Percentiles rank a stretch among this genome's conserved stretches.
Evolutionary conservation across 2,888 invertebrate genomes (phyloP).

Genomic region (Boloria selene): DNA sequence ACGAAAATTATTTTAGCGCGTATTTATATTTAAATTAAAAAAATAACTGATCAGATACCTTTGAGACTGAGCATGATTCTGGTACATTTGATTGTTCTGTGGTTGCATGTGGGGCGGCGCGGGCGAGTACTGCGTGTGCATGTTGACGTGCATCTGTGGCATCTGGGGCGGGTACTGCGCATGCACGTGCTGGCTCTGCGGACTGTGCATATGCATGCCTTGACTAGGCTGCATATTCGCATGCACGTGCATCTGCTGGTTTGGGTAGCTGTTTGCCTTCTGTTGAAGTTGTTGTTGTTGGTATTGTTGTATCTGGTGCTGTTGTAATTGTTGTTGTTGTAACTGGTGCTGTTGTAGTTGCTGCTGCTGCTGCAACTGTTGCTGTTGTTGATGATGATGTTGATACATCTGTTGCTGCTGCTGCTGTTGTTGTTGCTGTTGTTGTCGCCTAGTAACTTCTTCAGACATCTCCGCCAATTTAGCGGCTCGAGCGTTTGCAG

Average conservation of each 20-base stretch:
- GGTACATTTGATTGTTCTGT: constrained; percentile 51
- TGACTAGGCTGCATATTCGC: constrained; percentile 31
- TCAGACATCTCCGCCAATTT: constrained; percentile 92
- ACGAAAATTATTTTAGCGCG: neutral
- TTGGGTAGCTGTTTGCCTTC: constrained; percentile 36
- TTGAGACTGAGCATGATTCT: constrained; percentile 51
- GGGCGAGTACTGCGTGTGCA: constrained; percentile 41
- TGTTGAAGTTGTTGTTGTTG: constrained; percentile 43
- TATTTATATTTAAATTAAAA: neutral
- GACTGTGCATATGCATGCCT: constrained; percentile 35
- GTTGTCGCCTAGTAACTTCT: constrained; percentile 85
- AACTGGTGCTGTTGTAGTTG: constrained; percentile 47
- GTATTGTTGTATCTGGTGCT: constrained; percentile 50
- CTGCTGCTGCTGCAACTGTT: constrained; percentile 60
- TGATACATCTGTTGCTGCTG: constrained; percentile 50
- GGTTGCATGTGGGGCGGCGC: constrained; percentile 45
- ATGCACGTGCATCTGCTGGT: constrained; percentile 32
- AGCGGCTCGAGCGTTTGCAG: constrained; percentile 75
- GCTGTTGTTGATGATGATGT: constrained; percentile 50
- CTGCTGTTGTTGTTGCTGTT: constrained; percentile 48
- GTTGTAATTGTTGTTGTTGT: constrained; percentile 55
- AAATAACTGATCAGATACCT: constrained; percentile 46
- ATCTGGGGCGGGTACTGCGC: constrained; percentile 45
- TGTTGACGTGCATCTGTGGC: constrained; percentile 48
- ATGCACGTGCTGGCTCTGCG: constrained; percentile 37